phyloP scores from a whole-genome alignment of 2,797 vertebrate genomes.

The Eulemur coronatus region DNA sequence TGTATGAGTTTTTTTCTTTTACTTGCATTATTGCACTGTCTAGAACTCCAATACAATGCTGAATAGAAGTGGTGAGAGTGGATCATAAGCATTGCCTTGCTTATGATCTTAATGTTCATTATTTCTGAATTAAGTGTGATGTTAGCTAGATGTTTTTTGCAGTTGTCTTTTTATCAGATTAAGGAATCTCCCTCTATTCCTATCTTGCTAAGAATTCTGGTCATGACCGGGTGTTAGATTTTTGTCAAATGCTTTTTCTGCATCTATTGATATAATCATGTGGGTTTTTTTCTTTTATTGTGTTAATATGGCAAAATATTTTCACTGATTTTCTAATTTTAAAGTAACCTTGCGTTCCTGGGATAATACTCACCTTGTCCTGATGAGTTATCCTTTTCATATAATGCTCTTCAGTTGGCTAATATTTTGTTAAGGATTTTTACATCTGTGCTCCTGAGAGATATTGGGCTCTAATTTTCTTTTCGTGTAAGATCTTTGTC shows the following conservation, averaged over 20 bases:
- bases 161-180: not conserved
- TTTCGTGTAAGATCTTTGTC: not conserved
- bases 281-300: not conserved
- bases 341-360: not conserved
- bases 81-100: not conserved
- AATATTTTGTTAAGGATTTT: conserved; percentile 20
- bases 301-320: not conserved
- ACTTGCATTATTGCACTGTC: not conserved
- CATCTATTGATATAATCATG: not conserved
- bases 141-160: not conserved
- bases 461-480: not conserved
- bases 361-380: not conserved
- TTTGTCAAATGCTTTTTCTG: not conserved
- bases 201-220: not conserved
- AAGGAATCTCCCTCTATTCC: not conserved
- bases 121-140: not conserved
- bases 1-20: not conserved
- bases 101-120: not conserved
- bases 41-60: not conserved
- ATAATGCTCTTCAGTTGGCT: not conserved
- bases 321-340: conserved; percentile 14
- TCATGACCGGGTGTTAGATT: not conserved
- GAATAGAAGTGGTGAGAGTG: not conserved
- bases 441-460: not conserved
- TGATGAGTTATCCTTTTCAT: not conserved